These are phyloP conservation scores for Drosophila cognata DNA, from an alignment of 2,888 invertebrate species.

Conservation along the genomic window DNA sequence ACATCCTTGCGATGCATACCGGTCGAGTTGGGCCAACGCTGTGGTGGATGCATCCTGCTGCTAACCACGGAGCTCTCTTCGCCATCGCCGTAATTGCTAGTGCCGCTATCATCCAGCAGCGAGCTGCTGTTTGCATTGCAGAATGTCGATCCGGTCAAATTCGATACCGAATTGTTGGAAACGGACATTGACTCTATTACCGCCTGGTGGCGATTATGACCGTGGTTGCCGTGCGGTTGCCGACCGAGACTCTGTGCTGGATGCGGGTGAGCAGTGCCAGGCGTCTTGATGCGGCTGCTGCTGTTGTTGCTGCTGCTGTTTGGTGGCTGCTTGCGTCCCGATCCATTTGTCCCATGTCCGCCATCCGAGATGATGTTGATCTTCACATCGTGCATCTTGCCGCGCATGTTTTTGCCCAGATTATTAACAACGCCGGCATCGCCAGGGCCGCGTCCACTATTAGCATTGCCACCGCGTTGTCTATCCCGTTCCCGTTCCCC, in stretches of 20 bases:
- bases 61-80: conserved; percentile 84
- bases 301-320: conserved; percentile 48
- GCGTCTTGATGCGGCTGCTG: conserved; percentile 26
- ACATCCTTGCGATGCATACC: conserved; percentile 77
- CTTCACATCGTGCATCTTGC: conserved; percentile 80
- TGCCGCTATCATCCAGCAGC: conserved; percentile 76
- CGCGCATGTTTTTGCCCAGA: conserved; percentile 73
- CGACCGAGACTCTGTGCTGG: neutral
- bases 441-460: conserved; percentile 61
- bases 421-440: conserved; percentile 72
- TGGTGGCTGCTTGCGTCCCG: conserved; percentile 41
- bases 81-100: conserved; percentile 83
- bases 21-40: conserved; percentile 54
- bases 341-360: conserved; percentile 48
- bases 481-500: conserved; percentile 25
- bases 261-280: neutral
- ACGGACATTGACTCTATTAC: conserved; percentile 74
- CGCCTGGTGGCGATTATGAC: conserved; percentile 52
- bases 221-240: neutral
- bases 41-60: conserved; percentile 81
- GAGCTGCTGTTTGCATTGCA: conserved; percentile 79
- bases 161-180: conserved; percentile 82
- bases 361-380: conserved; percentile 83
- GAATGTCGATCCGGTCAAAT: conserved; percentile 83
- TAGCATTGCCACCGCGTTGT: conserved; percentile 8